Evolutionary conservation across 2,113 vertebrate species (phyloP).

Genomic region (Neomonachus schauinslandi): DNA sequence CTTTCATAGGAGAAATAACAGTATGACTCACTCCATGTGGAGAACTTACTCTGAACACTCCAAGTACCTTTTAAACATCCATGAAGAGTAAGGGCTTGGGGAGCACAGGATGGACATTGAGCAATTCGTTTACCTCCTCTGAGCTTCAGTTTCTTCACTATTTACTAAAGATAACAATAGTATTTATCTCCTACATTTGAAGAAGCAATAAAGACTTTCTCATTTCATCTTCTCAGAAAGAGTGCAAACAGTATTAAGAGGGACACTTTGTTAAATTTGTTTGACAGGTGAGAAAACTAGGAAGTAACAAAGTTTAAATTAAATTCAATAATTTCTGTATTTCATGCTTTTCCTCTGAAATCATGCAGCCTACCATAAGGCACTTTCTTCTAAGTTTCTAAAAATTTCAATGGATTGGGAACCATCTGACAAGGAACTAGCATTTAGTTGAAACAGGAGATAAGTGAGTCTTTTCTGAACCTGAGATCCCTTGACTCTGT

Average conservation of each 20-base stretch:
- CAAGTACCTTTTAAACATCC: background rate
- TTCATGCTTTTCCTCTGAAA: background rate
- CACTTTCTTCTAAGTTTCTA: background rate
- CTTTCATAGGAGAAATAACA: background rate
- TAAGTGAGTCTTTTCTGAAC: background rate
- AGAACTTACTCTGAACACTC: background rate
- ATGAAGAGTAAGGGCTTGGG: accelerated
- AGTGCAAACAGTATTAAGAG: background rate
- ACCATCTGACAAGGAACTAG: background rate
- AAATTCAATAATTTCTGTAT: background rate
- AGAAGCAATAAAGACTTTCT: background rate
- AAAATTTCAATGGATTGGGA: background rate
- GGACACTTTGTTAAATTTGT: background rate
- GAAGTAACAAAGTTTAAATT: background rate
- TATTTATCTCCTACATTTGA: background rate
- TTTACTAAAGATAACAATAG: background rate
- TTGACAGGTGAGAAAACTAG: background rate
- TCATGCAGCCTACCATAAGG: background rate
- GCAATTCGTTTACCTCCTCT: background rate
- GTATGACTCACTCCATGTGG: accelerated
- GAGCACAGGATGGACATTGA: background rate
- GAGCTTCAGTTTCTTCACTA: background rate
- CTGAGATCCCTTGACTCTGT: background rate
- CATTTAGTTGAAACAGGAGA: background rate
- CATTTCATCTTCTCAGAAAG: background rate